Evolutionary conservation across 2,888 invertebrate genomes (phyloP).

Genomic region (Parelbella ahira): DNA sequence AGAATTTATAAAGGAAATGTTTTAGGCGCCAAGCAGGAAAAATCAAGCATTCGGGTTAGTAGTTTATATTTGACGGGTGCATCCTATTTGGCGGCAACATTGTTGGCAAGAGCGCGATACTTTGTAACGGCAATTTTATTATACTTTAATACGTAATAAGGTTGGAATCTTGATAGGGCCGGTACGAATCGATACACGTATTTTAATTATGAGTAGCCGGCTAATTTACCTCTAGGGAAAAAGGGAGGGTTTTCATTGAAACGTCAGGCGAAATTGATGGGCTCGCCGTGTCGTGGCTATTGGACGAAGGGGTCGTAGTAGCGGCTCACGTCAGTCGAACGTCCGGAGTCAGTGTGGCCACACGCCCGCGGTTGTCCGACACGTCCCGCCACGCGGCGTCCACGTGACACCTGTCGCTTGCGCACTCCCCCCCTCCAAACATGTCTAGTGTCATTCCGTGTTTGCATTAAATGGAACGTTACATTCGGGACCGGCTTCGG

Average conservation of each 20-base stretch:
- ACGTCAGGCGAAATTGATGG: slow-evolving; percentile 77
- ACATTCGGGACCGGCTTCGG: slow-evolving; percentile 15
- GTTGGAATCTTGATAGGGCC: slow-evolving; percentile 7
- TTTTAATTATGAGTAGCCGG: slow-evolving; percentile 64
- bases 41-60: slow-evolving; percentile 26
- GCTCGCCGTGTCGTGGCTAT: slow-evolving; percentile 67
- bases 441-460: slow-evolving; percentile 21
- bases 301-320: slow-evolving; percentile 66
- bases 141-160: slow-evolving; percentile 7
- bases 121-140: slow-evolving; percentile 19
- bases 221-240: slow-evolving; percentile 67
- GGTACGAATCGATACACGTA: slow-evolving; percentile 29
- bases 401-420: slow-evolving; percentile 49
- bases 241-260: slow-evolving; percentile 71
- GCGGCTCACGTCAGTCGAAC: slow-evolving; percentile 66
- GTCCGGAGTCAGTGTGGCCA: slow-evolving; percentile 70
- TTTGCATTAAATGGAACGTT: slow-evolving; percentile 24
- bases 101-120: slow-evolving; percentile 16
- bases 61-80: slow-evolving; percentile 26
- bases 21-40: slow-evolving; percentile 26
- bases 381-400: slow-evolving; percentile 53
- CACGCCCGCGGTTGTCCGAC: slow-evolving; percentile 65
- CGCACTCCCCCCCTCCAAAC: slow-evolving; percentile 32
- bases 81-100: slow-evolving; percentile 24
- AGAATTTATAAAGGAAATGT: slow-evolving; percentile 21